A percentile compares a stretch with the other conserved stretches of the same genome.
Evolutionary conservation across 2,888 invertebrate species (phyloP).

Genomic region (Nomada goodeniana): DNA sequence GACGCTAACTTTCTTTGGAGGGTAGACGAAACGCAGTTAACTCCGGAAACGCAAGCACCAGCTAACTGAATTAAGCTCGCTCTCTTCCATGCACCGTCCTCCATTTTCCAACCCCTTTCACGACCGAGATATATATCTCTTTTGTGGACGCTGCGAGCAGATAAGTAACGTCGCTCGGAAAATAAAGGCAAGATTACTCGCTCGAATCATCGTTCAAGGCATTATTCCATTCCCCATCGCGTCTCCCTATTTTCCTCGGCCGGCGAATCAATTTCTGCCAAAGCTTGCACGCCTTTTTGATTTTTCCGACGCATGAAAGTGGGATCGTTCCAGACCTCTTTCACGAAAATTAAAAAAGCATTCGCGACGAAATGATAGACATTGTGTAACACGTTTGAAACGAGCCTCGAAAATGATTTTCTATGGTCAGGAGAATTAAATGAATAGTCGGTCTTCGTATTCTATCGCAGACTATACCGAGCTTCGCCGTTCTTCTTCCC

Average conservation of each 20-base stretch:
- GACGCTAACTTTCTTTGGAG: slow-evolving; percentile 50
- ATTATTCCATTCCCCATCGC: neutral
- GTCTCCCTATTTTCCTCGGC: neutral
- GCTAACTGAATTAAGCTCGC: slow-evolving; percentile 61
- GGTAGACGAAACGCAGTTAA: slow-evolving; percentile 62
- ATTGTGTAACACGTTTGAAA: no score
- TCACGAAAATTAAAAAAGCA: no score
- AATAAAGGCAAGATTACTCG: slow-evolving; percentile 33
- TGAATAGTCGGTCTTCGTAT: no score
- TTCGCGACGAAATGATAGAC: no score
- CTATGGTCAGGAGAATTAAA: no score
- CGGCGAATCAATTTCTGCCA: slow-evolving; percentile 5
- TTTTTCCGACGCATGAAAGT: neutral
- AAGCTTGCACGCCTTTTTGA: neutral
- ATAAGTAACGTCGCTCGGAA: slow-evolving; percentile 19
- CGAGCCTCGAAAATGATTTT: no score
- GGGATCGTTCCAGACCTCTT: neutral
- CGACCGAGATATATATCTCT: neutral
- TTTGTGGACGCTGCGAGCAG: neutral
- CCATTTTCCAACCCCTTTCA: neutral
- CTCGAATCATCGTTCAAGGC: slow-evolving; percentile 21
- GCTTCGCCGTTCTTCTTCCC: neutral
- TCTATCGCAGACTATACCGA: no score
- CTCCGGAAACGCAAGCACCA: slow-evolving; percentile 57
- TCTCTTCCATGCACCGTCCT: slow-evolving; percentile 4